phyloP scores from a whole-genome alignment of 2,113 vertebrate genomes.

The Anguilla japonica region DNA sequence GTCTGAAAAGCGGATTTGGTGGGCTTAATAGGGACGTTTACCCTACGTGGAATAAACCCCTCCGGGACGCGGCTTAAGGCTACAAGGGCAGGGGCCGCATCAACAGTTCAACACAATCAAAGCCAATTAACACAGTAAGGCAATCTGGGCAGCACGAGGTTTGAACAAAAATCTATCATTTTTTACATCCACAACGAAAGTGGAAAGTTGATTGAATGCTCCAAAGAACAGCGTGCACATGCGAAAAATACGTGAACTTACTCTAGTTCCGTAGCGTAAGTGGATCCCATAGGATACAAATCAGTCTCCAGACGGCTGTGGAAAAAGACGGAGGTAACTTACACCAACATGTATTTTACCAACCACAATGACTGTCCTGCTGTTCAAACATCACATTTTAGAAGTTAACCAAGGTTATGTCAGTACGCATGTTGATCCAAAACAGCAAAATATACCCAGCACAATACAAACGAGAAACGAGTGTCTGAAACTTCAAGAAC shows the following conservation, averaged over 20 bases:
- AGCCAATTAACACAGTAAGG: too few relatives aligned
- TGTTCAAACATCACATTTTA: background rate
- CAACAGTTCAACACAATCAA: background rate
- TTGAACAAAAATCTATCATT: background rate
- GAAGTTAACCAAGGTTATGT: background rate
- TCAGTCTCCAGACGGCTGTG: slow-evolving; percentile 61
- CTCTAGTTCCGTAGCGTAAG: slow-evolving; percentile 56
- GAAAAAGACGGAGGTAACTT: slow-evolving; percentile 34
- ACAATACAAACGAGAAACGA: too few relatives aligned
- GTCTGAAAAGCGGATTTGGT: too few relatives aligned
- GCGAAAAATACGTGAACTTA: slow-evolving; percentile 40
- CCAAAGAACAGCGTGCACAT: background rate
- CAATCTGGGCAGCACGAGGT: background rate
- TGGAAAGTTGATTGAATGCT: background rate
- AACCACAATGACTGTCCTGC: background rate
- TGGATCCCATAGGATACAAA: slow-evolving; percentile 60
- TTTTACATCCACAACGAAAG: background rate
- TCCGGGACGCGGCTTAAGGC: too few relatives aligned
- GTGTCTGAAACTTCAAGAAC: too few relatives aligned
- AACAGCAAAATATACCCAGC: too few relatives aligned
- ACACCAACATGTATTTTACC: background rate
- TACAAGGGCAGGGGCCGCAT: background rate
- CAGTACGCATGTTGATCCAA: too few relatives aligned
- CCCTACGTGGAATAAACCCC: too few relatives aligned
- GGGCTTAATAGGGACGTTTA: too few relatives aligned